phyloP scores from a whole-genome alignment of 2,797 vertebrate species.

The Aulostomus chinensis region DNA sequence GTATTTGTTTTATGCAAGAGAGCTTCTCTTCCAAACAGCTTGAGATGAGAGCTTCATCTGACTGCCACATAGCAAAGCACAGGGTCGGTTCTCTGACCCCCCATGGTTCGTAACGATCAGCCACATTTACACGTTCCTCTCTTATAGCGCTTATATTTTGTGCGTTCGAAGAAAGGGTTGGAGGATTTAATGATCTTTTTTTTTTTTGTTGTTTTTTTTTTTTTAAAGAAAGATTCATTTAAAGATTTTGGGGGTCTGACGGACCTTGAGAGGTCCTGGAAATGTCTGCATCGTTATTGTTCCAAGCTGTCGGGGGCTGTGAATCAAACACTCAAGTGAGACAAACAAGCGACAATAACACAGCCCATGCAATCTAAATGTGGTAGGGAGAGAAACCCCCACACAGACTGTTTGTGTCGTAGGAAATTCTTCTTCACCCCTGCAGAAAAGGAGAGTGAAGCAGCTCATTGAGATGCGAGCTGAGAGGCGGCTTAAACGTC shows the following conservation, averaged over 20 bases:
- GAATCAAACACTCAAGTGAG: conserved; percentile 65
- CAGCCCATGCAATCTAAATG: conserved; percentile 30
- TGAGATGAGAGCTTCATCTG: conserved; percentile 35
- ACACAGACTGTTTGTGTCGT: conserved; percentile 35
- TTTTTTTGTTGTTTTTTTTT: too few relatives aligned
- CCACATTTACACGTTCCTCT: conserved; percentile 25
- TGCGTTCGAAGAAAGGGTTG: too few relatives aligned
- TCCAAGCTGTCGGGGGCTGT: conserved; percentile 53
- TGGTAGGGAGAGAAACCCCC: conserved; percentile 20
- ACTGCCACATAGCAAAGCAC: conserved; percentile 63
- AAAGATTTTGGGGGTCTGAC: too few relatives aligned
- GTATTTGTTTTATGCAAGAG: too few relatives aligned
- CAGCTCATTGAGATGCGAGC: conserved; percentile 43
- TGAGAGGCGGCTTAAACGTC: conserved; percentile 63
- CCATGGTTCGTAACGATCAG: conserved; percentile 26
- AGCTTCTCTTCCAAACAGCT: conserved; percentile 6
- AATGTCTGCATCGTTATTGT: conserved; percentile 63
- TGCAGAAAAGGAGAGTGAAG: too few relatives aligned
- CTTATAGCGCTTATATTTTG: too few relatives aligned
- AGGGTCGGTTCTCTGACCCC: conserved; percentile 48
- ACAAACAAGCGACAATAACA: conserved; percentile 69
- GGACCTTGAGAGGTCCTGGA: conserved; percentile 28
- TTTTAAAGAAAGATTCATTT: too few relatives aligned
- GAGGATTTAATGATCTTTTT: too few relatives aligned
- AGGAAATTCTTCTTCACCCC: conserved; percentile 35